Conservation (phyloP, 2,888 invertebrate species). For the Dasysyrphus albostriatus region DNA sequence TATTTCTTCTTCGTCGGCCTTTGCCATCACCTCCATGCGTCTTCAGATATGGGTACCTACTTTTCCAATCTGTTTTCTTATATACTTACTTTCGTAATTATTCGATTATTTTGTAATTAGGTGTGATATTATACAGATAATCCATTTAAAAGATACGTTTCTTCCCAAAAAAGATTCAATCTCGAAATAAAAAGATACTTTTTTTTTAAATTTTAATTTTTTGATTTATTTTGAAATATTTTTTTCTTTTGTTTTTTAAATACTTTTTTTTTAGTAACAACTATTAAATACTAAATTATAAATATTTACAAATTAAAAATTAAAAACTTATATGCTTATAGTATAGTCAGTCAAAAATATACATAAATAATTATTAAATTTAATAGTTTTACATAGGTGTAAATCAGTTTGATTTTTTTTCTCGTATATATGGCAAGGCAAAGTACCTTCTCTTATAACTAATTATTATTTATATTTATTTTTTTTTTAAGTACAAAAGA, state of each 20-base stretch:
- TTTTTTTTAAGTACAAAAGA: conserved; percentile 58
- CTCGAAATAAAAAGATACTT: conserved; percentile 27
- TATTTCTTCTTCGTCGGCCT: conserved; percentile 1
- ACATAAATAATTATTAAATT: conserved; percentile 63
- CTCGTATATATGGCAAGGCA: conserved; percentile 63
- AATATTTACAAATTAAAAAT: conserved; percentile 56
- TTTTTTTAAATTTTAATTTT: conserved; percentile 50
- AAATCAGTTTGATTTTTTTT: conserved; percentile 60
- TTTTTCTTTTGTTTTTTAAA: conserved; percentile 36
- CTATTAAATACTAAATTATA: conserved; percentile 60
- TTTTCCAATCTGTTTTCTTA: not conserved
- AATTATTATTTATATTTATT: conserved; percentile 17
- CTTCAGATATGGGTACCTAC: not conserved
- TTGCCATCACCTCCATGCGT: not conserved
- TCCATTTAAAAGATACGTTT: conserved; percentile 49
- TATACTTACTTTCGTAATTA: conserved; percentile 51
- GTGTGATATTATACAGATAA: conserved; percentile 48
- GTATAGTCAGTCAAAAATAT: conserved; percentile 71
- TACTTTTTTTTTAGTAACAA: conserved; percentile 42
- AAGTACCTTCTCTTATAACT: conserved; percentile 41
- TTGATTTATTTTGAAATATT: conserved; percentile 40
- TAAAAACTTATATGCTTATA: conserved; percentile 43
- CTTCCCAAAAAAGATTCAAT: conserved; percentile 26
- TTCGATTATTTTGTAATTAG: conserved; percentile 58
- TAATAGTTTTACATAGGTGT: conserved; percentile 38